Percentiles rank a stretch among this genome's conserved stretches.
Conservation (phyloP, 2,797 vertebrate genomes). For the Cyprinodon diabolis region DNA sequence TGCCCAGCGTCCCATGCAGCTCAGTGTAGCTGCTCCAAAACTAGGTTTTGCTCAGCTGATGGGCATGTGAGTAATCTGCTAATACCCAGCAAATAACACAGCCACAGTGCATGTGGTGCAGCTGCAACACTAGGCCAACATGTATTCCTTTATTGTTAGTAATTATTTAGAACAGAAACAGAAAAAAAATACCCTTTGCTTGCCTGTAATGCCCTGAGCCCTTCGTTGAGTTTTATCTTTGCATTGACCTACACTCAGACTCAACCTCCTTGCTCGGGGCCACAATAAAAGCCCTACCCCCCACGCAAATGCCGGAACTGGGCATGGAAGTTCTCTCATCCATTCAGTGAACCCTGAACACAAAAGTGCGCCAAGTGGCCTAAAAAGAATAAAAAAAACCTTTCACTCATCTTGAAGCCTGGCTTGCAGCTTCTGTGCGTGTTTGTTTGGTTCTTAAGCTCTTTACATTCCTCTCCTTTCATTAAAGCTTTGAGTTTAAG, state of each 20-base stretch:
- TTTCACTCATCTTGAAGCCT: constrained; percentile 67
- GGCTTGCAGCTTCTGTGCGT: constrained; percentile 51
- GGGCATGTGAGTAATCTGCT: constrained; percentile 59
- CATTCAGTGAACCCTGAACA: constrained; percentile 73
- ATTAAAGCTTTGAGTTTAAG: constrained; percentile 28
- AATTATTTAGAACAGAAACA: constrained; percentile 7
- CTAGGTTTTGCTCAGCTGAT: constrained; percentile 51
- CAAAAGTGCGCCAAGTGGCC: constrained; percentile 67
- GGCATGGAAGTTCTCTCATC: constrained; percentile 71
- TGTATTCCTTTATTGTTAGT: not conserved
- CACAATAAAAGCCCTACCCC: constrained; percentile 57
- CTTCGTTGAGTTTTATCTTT: constrained; percentile 47
- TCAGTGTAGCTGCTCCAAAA: constrained; percentile 33
- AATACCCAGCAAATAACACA: constrained; percentile 24
- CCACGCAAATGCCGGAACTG: constrained; percentile 50
- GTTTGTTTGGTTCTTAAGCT: constrained; percentile 13
- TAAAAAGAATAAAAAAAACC: constrained; percentile 76
- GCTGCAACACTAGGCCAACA: not conserved
- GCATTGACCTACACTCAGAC: constrained; percentile 66
- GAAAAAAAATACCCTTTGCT: constrained; percentile 5
- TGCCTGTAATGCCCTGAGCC: constrained; percentile 17
- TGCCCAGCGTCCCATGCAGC: constrained; percentile 7
- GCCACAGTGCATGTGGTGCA: constrained; percentile 7
- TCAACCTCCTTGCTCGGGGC: constrained; percentile 58
- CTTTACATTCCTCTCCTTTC: constrained; percentile 51